phyloP scores from a whole-genome alignment of 2,113 vertebrate species.

The Clinocottus analis region DNA sequence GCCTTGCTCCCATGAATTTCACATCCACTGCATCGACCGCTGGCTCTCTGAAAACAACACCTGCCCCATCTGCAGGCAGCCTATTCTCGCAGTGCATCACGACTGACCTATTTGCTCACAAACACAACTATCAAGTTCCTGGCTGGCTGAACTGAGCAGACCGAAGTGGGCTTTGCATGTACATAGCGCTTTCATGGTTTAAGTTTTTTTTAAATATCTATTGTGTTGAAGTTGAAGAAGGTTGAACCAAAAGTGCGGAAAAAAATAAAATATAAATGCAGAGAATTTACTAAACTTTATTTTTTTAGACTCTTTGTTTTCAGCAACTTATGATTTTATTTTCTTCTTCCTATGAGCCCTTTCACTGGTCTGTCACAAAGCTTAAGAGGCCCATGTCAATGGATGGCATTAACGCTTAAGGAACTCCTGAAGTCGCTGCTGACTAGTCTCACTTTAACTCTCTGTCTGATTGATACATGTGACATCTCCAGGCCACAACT shows the following conservation, averaged over 20 bases:
- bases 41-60: slow-evolving; percentile 98
- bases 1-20: slow-evolving; percentile 94
- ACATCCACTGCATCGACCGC: slow-evolving; percentile 96
- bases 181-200: slow-evolving; percentile 82
- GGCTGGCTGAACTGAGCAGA: slow-evolving; percentile 69
- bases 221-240: slow-evolving; percentile 73
- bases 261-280: slow-evolving; percentile 77
- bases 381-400: slow-evolving; percentile 63
- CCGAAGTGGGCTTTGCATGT: slow-evolving; percentile 75
- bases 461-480: slow-evolving; percentile 58
- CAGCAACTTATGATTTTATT: slow-evolving; percentile 50
- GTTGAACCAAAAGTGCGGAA: slow-evolving; percentile 78
- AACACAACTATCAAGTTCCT: slow-evolving; percentile 43
- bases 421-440: slow-evolving; percentile 68
- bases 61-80: slow-evolving; percentile 94
- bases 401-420: slow-evolving; percentile 70
- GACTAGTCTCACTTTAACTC: slow-evolving; percentile 63
- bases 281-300: slow-evolving; percentile 87
- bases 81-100: slow-evolving; percentile 84
- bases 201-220: slow-evolving; percentile 71
- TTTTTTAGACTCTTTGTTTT: slow-evolving; percentile 84
- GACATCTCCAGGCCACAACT: slow-evolving; percentile 59
- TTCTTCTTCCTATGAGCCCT: slow-evolving; percentile 59
- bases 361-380: slow-evolving; percentile 56
- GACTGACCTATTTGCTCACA: slow-evolving; percentile 76